Conservation (phyloP, 2,113 vertebrate genomes). For the Tragelaphus scriptus region DNA sequence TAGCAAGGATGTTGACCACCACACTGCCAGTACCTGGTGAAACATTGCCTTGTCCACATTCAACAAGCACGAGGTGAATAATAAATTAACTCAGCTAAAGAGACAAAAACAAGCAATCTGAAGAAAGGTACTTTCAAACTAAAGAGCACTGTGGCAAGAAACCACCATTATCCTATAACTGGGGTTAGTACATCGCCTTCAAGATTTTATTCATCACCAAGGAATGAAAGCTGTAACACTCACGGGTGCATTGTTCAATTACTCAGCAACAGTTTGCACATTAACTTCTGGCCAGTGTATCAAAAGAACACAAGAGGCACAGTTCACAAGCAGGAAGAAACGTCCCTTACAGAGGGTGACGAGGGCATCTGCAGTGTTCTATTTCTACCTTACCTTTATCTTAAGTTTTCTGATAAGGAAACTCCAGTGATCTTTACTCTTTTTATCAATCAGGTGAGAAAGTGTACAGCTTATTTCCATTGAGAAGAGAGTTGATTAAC, state of each 20-base stretch:
- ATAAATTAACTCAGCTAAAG: background rate
- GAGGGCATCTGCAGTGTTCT: background rate
- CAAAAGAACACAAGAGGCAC: background rate
- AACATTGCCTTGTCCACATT: background rate
- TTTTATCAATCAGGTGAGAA: background rate
- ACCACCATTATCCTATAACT: background rate
- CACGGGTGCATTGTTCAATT: background rate
- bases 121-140: background rate
- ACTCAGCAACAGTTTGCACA: background rate
- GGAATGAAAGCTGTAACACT: background rate
- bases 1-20: background rate
- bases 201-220: background rate
- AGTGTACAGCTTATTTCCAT: background rate
- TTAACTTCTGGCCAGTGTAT: background rate
- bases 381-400: background rate
- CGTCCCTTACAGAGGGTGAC: background rate
- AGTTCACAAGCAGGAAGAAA: background rate
- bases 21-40: background rate
- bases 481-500: background rate
- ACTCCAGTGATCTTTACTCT: background rate
- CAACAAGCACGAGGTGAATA: background rate
- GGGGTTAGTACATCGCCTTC: background rate
- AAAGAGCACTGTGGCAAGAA: background rate
- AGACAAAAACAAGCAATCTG: background rate
- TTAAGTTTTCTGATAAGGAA: background rate